Evolutionary conservation across 2,113 vertebrate species (phyloP).

Genomic region (Phalacrocorax carbo): DNA sequence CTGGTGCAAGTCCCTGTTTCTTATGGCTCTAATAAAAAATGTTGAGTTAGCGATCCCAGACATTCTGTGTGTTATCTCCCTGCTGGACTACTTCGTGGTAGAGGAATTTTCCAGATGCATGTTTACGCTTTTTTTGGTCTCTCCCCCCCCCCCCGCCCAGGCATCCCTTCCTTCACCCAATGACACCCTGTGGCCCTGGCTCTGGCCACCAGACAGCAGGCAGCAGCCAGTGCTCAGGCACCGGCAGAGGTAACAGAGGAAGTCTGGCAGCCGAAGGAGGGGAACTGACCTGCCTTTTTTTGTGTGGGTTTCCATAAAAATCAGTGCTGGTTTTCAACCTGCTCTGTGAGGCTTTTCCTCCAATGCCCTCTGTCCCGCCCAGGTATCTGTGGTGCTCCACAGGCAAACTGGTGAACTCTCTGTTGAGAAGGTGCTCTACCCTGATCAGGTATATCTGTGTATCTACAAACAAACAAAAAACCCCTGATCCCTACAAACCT

Average conservation of each 20-base stretch:
- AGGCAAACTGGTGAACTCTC: too few relatives aligned
- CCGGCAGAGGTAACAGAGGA: too few relatives aligned
- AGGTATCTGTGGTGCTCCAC: accelerated
- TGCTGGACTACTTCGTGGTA: neutral
- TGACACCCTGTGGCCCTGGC: accelerated
- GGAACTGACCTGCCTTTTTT: neutral
- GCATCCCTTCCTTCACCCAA: accelerated
- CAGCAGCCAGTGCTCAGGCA: neutral
- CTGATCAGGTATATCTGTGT: accelerated
- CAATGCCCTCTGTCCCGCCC: accelerated
- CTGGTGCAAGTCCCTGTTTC: neutral
- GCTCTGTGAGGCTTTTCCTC: neutral
- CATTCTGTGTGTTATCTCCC: neutral
- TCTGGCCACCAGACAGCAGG: neutral
- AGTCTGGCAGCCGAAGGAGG: accelerated
- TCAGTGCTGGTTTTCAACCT: accelerated
- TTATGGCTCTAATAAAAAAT: too few relatives aligned
- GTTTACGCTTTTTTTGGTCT: neutral
- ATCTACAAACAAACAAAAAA: neutral
- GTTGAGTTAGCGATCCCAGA: neutral
- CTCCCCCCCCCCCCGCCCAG: too few relatives aligned
- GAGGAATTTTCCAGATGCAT: neutral
- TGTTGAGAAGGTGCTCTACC: too few relatives aligned
- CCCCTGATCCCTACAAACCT: too few relatives aligned
- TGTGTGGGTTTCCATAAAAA: neutral